Evolutionary conservation across 2,888 invertebrate genomes (phyloP), one percentile per base, ranked within the genome.

Genomic region (Arge pagana): DNA sequence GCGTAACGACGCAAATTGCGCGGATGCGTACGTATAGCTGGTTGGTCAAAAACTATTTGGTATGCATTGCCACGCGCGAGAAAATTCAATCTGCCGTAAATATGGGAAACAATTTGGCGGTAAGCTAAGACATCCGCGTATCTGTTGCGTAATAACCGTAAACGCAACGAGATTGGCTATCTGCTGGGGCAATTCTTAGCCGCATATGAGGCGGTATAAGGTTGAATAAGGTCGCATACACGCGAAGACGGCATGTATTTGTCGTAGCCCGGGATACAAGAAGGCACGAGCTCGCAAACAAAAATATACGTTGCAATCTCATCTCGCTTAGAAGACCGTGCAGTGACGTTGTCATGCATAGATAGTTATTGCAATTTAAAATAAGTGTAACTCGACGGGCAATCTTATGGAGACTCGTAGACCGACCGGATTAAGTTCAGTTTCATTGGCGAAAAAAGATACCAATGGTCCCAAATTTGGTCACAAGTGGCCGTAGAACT

Each of bases 101-200:
- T 63, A 67, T 31, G 33, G 59, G 62, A 67, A 68, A 71, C 67
- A 68, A 70, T 71, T 70, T 61, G 64, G 59, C 57, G 56, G 58
- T 57, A 58, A 62, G 57, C 56, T 58, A 54, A 52, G 26, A 16
- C 43, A 52, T 42, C 53, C 53, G 52, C 35, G 23, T 45, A 33
- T 45, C 45, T 45, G 33, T 45, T 45, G 35, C 45, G 64, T 67
- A 65, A 70, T 70, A 70, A 69, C 66, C 69, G 64, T 69, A 69
- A 70, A 70, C 63, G 68, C 64, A 62, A 67, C 61, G 63, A 58
- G 62, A 67, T 69, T 66, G 69, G 64, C 64, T 64, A 66, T 69
- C 66, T 60, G 64, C 61, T 65, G 43, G 57, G 54, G 54, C 30
- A 45, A 40, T 53, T 33, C 58, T 53, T 58, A 53, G 35, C 50